Evolutionary conservation across 2,888 invertebrate species (phyloP).

Genomic region (Dilophus febrilis): DNA sequence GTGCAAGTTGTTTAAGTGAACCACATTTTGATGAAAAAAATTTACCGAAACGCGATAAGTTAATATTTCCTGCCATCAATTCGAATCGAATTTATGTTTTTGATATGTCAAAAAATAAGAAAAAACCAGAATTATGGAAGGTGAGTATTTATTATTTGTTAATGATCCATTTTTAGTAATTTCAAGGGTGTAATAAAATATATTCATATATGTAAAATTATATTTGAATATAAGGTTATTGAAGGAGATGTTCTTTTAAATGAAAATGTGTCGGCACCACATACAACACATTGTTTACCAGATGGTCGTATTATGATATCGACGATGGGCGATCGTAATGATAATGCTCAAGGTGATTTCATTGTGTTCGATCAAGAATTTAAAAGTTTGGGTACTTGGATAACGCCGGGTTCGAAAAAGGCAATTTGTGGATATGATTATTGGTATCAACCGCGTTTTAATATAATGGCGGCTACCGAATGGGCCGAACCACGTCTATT

Average conservation of each 20-base stretch:
- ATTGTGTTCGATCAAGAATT: constrained; percentile 71
- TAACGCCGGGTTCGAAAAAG: constrained; percentile 39
- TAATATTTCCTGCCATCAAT: constrained; percentile 67
- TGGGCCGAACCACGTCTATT: constrained; percentile 84
- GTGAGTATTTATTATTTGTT: constrained; percentile 25
- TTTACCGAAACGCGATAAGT: constrained; percentile 47
- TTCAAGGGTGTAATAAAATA: too few species aligned
- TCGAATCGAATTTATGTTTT: constrained; percentile 72
- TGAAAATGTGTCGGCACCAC: constrained; percentile 67
- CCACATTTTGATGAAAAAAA: constrained; percentile 20
- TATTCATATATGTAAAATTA: too few species aligned
- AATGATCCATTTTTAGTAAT: not conserved
- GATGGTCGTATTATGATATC: constrained; percentile 91
- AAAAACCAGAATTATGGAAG: constrained; percentile 55
- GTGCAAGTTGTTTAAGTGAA: constrained; percentile 69
- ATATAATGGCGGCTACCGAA: constrained; percentile 79
- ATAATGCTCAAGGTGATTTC: constrained; percentile 73
- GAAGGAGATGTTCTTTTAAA: constrained; percentile 63
- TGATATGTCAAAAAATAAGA: constrained; percentile 57
- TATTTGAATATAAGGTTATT: too few species aligned
- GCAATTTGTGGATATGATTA: constrained; percentile 83
- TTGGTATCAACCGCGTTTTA: constrained; percentile 92
- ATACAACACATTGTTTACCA: constrained; percentile 86
- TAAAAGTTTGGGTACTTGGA: constrained; percentile 49
- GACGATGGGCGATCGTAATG: constrained; percentile 73